phyloP scores from a whole-genome alignment of 2,113 vertebrate genomes.

The Sitta europaea region DNA sequence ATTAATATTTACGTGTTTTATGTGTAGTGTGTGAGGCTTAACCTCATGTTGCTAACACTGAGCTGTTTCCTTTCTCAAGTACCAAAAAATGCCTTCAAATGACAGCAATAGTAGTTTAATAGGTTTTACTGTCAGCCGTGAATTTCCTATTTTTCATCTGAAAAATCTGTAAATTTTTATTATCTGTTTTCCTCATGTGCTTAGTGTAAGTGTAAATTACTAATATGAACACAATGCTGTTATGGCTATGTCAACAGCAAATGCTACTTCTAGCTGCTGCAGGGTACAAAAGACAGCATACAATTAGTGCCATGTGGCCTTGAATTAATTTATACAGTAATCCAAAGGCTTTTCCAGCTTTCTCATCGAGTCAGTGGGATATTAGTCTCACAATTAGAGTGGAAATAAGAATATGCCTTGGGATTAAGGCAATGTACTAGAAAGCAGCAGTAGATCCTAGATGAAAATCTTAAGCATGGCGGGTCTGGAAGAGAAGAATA shows the following conservation, averaged over 20 bases:
- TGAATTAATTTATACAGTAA: background rate
- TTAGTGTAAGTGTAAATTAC: background rate
- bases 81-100: background rate
- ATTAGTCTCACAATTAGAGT: background rate
- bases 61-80: background rate
- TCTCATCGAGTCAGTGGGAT: background rate
- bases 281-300: background rate
- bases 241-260: background rate
- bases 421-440: background rate
- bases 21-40: background rate
- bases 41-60: background rate
- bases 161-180: background rate
- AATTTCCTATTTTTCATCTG: background rate
- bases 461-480: fast-evolving
- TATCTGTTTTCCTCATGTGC: background rate
- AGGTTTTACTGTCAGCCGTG: background rate
- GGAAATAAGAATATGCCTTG: background rate
- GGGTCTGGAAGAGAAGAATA: background rate
- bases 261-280: background rate
- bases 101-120: background rate
- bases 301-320: background rate
- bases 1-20: background rate
- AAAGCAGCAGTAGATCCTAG: background rate
- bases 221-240: background rate
- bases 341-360: background rate